Evolutionary conservation across 2,113 vertebrate species (phyloP), one percentile per base, ranked within the genome.

Genomic region (Phoenicopterus ruber): DNA sequence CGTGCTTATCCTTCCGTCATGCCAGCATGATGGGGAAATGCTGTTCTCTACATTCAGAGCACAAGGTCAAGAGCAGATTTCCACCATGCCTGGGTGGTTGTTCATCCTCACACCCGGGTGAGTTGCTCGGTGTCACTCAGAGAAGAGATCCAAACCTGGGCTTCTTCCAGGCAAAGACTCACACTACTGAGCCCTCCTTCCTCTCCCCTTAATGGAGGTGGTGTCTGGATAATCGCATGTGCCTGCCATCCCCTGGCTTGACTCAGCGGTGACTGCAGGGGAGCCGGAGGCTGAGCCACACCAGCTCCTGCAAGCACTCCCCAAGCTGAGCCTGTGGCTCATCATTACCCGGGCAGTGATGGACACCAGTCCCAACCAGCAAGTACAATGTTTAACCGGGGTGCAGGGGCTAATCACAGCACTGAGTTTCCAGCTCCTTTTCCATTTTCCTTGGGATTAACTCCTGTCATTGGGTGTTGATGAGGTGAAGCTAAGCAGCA

Each of bases 311-410:
- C 49, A 82, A 81, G 17, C 26, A 31, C 34, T 7, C 11, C 47
- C 54, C 25, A 4, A 18, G 69, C 50, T 74, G 67, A 66, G 57
- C 31, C 2, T 1, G 31, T 29, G 29, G 67, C 47, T 63, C 22
- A 16, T 12, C 1, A 0, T 44, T 54, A 55, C 17, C 46, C 0
- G 0, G 34, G 12, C 55, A 58, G 36, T 19, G 57, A 18, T 7
- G 34, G 36, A 42, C 36, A 47, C 42, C 55, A 46, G 40, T 29
- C n/a, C 25, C 38, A 59, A 18, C 7, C 46, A 72, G 78, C 28
- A 83, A 32, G 58, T 29, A 24, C 13, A 6, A 17, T 28, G 29
- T 32, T 50, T 62, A 55, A 55, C n/a, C 1, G 22, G 32, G 40
- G 49, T 63, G 26, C 49, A 72, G 40, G 13, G 79, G 17, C n/a